These are phyloP conservation scores for Hydrozoanthus gracilis DNA, from an alignment of 92 coral and sea anemone species.

Conservation along the genomic window DNA sequence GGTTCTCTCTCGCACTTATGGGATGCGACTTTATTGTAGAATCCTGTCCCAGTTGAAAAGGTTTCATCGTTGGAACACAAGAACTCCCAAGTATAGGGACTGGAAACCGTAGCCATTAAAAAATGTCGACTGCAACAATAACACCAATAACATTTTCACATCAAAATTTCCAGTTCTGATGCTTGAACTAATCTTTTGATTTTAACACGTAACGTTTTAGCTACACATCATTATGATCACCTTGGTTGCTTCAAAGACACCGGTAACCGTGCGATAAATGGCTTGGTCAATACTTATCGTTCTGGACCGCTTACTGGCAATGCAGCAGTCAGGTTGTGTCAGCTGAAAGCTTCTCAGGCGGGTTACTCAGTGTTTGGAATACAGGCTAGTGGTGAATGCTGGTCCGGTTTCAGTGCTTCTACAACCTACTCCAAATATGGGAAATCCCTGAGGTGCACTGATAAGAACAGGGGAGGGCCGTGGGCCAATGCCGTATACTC, in stretches of 20 bases:
- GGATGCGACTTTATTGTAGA: no score
- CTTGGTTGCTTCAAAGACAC: constrained; percentile 4
- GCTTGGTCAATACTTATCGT: neutral
- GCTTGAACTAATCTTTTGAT: no score
- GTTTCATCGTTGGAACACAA: no score
- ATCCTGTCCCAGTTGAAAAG: no score
- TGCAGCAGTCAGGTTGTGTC: constrained; percentile 12
- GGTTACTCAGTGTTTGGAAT: constrained; percentile 3
- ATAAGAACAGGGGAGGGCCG: neutral
- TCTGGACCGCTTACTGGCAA: constrained; percentile 1
- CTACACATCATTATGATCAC: neutral
- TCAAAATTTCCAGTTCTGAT: no score
- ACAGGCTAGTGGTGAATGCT: constrained; percentile 25
- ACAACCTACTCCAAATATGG: constrained; percentile 20
- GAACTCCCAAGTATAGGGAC: no score
- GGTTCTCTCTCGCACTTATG: no score
- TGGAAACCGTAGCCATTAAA: no score
- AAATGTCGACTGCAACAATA: no score
- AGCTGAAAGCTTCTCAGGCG: constrained; percentile 1
- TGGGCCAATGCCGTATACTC: constrained; percentile 3
- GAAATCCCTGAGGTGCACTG: neutral
- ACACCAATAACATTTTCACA: no score
- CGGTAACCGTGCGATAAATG: neutral
- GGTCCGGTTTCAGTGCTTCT: neutral
- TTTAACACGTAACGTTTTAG: neutral